Evolutionary conservation across 35 echinoderm and acorn worm species (phyloP), one percentile per base, ranked within the genome.

Genomic region (Hemicentrotus pulcherrimus): DNA sequence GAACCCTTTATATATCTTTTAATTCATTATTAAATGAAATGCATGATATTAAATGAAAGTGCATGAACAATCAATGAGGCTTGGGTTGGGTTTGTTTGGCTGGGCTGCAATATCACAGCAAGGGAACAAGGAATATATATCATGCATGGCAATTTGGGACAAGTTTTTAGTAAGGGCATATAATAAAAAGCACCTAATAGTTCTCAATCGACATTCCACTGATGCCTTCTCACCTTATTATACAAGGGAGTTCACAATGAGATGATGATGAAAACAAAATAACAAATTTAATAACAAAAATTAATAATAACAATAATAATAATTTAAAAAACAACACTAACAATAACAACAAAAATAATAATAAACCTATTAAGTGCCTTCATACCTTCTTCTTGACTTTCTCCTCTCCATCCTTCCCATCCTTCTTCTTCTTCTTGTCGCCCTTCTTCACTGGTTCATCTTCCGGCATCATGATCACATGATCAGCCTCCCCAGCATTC

Each of bases 381-480:
- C 86, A 86, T 61, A 95, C 94, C 94, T 95, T 95, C 94, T 95
- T 95, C 71, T 95, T 95, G 46, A 86, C 88, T 70, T 95, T 95
- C 47, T 95, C 94, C 15, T 86, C 94, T 28, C 85, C 94, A 24
- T 33, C 94, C 52, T 48, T 58, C 32, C 61, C 61, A 4, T 58
- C 92, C 35, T 94, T 47, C 92, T 48, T 94, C 94, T 94, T 94
- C 70, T 87, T 87, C 85, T 86, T 86, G 86, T 95, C 87, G 4
- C 35, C 87, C 86, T 95, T 95, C 86, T 95, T 91, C 5, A 59
- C 47, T 33, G 47, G 52, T 61, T 95, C 96, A 31, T 97, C 97
- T 65, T 98, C 97, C 32, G 97, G 97, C 46, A 98, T 98, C 86
- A 95, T 96, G 88, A 98, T 96, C 19, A 98, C 95, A 91, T 98